Base-by-base conservation (phyloP, 2,113 vertebrate genomes). In the Mandrillus leucophaeus region DNA sequence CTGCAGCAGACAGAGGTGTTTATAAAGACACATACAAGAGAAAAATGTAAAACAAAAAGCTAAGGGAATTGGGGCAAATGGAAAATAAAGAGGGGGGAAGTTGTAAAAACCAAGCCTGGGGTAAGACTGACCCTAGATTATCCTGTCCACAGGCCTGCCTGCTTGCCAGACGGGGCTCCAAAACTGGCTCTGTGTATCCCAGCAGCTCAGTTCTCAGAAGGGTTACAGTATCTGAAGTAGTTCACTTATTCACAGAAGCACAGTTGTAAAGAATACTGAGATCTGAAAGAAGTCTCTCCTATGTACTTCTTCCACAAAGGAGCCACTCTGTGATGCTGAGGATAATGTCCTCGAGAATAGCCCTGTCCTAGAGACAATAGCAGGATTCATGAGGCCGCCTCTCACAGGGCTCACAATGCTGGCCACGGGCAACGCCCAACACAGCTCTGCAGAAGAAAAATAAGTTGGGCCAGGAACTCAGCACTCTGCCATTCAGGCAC, bases 371-470 rank as follows among this genome's bases (percentile, higher is more conserved):
- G 55, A 66, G 66, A 90, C 84, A 83, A 57, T 5, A 92, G 73
- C 32, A 25, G n/a, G 90, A 73, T 52, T 83, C 55, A 70, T 7
- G 48, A 64, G 61, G 38, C 66, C 6, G 72, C 68, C 45, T 91
- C 2, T 25, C 45, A 14, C 9, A 2, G 55, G 1, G 59, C 50
- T 70, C 38, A 50, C 23, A 40, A 7, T 7, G 50, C 80, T 64
- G 88, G 20, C 59, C n/a, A 45, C 16, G 40, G 57, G 0, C 59
- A 43, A 22, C 0, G 1, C 32, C 66, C 10, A 48, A 50, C 61
- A 57, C 14, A 61, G 86, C 86, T 92, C 73, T 79, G 87, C 66
- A 79, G 79, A 79, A 72, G 90, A 43, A 83, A 96, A 35, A 79
- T 32, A 40, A 13, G 1, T 4, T 1, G 68, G 79, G 8, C 50